phyloP scores from a whole-genome alignment of 2,797 vertebrate genomes.

The Odontamblyopus lacepedii region DNA sequence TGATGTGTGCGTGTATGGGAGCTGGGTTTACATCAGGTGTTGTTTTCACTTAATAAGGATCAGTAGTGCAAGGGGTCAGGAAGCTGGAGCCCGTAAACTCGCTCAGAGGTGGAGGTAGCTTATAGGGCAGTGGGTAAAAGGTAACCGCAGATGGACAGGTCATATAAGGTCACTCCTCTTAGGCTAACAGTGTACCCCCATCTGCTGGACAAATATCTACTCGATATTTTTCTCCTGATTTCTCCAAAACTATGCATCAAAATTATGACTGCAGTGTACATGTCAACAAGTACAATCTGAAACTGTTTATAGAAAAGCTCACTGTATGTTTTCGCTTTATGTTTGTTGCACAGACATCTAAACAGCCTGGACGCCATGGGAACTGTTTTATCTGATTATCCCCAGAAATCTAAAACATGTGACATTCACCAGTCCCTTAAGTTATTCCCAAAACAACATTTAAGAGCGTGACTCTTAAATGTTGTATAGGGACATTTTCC shows the following conservation, averaged over 20 bases:
- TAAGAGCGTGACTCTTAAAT: background rate
- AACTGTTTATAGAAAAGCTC: background rate
- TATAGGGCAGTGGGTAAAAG: conserved; percentile 11
- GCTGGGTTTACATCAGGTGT: background rate
- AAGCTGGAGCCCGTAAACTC: background rate
- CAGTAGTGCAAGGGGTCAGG: background rate
- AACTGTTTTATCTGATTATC: conserved; percentile 4
- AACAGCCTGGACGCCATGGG: background rate
- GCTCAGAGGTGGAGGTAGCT: background rate
- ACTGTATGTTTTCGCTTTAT: background rate
- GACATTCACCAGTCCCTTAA: background rate
- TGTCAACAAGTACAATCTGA: background rate
- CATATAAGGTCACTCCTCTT: conserved; percentile 22
- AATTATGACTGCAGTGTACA: background rate
- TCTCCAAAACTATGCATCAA: background rate
- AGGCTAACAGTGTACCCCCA: conserved; percentile 28
- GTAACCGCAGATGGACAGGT: conserved; percentile 15
- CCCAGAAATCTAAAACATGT: conserved; percentile 3
- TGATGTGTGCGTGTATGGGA: conserved; percentile 7
- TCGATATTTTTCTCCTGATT: background rate
- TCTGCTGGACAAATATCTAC: conserved; percentile 30
- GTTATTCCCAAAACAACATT: background rate
- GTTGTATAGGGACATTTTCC: background rate
- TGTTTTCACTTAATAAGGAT: background rate
- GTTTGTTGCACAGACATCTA: background rate